A percentile compares a stretch with the other conserved stretches of the same genome.
Conservation (phyloP, 2,113 vertebrate genomes). For the Fulmarus glacialis region DNA sequence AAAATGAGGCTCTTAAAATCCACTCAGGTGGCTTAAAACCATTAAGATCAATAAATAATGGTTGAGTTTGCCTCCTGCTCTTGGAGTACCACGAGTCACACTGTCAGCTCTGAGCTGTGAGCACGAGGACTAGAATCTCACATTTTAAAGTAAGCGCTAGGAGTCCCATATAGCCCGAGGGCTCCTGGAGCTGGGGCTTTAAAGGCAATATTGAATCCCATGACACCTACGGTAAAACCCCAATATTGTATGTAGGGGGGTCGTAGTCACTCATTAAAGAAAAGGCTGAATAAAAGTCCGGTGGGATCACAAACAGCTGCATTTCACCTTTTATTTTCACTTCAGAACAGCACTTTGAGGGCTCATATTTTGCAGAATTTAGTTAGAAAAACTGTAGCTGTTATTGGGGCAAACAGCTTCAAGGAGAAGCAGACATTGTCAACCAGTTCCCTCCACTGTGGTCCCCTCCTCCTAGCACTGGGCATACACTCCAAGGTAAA, state of each 20-base stretch:
- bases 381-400: neutral
- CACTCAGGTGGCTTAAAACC: neutral
- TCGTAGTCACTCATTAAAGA: neutral
- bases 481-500: neutral
- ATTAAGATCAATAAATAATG: neutral
- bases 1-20: neutral
- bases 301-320: neutral
- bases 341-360: neutral
- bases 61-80: neutral
- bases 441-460: neutral
- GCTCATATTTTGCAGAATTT: neutral
- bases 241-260: fast-evolving
- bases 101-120: neutral
- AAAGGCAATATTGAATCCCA: neutral
- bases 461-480: neutral
- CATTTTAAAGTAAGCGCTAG: neutral
- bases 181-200: neutral
- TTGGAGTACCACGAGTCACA: fast-evolving
- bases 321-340: neutral
- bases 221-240: neutral
- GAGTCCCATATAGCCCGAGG: neutral
- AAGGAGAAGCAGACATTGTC: neutral
- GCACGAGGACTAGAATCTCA: neutral
- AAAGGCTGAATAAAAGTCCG: neutral
- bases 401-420: neutral